Base-by-base conservation (phyloP, 1,140 invertebrate species). In the Periplaneta americana region DNA sequence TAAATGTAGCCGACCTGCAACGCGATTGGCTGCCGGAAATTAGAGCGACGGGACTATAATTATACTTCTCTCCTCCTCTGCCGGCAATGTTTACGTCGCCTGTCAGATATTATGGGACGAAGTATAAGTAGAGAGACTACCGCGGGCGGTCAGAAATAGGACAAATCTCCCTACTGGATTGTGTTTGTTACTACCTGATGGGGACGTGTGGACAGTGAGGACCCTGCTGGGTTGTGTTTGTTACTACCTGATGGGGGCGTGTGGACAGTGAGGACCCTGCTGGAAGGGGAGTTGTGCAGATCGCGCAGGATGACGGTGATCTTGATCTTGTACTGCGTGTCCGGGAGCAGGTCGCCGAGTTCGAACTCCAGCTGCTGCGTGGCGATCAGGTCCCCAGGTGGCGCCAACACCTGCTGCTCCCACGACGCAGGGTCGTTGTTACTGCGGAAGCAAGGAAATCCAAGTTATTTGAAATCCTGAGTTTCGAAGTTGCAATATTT, bases 331-430 rank as follows among this genome's bases (percentile, higher is more conserved):
- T 98, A 98, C 34, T 92, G 90, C 0, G 95, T 96, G 75, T 94
- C 92, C 0, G 96, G 93, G 85, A 93, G 91, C n/a, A 98, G 87
- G 33, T 91, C 92, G 17, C 92, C 90, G 28, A 97, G 86, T 83
- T 96, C 92, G 86, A 97, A 96, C 85, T 97, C 95, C 80, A 97
- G 88, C 80, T 96, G 94, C 15, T 93, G 92, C 9, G 95, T 96
- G 5, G 95, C 94, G 78, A 98, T 95, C 0, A 97, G 85, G 86
- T 95, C 95, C 83, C 94, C 93, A 28, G 93, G 93, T n/a, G 95
- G 94, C 0, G 95, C 94, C 85, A 97, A 96, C 18, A 95, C 93
- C 90, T 97, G 94, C 0, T 93, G 91, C 78, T 95, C 92, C 96
- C 96, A 97, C 2, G 91, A 91, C 15, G 91, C 89, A 6, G 92